A percentile compares a stretch with the other conserved stretches of the same genome.
These are phyloP conservation scores for Drosophila peninsularis DNA, from an alignment of 2,888 invertebrate genomes.

Conservation along the genomic window DNA sequence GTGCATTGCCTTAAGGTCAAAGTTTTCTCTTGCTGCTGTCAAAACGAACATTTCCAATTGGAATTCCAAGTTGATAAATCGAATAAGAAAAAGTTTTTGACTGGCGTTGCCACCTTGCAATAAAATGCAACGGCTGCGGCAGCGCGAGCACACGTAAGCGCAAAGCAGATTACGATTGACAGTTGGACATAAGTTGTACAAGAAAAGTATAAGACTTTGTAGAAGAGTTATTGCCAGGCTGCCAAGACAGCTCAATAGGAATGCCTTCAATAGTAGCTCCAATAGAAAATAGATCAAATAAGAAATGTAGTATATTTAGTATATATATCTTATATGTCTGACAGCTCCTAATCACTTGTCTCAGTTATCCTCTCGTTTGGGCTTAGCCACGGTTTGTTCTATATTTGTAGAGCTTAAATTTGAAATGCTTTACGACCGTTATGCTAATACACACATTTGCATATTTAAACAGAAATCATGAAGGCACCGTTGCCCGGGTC, in stretches of 20 bases:
- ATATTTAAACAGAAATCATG: conserved; percentile 42
- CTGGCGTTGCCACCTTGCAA: conserved; percentile 9
- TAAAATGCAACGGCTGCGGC: background rate
- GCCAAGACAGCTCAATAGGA: background rate
- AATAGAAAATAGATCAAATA: background rate
- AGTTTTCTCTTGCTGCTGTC: conserved; percentile 2
- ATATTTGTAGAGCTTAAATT: conserved; percentile 4
- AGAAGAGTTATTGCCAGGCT: background rate
- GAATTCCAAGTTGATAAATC: conserved; percentile 6
- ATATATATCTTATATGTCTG: background rate
- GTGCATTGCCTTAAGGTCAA: background rate
- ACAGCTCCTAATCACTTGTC: background rate
- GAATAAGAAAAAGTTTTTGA: conserved; percentile 9
- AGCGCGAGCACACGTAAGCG: background rate
- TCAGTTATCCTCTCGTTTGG: background rate
- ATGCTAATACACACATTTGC: conserved; percentile 32
- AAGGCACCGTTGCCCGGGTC: conserved; percentile 15
- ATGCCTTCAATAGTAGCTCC: no score
- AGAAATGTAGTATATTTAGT: no score
- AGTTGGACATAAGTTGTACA: background rate
- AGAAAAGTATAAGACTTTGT: background rate
- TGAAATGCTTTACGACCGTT: conserved; percentile 9
- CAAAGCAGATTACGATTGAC: conserved; percentile 4
- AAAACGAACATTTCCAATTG: background rate
- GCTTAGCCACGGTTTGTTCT: background rate